Conservation (phyloP, 1,140 invertebrate species). For the Calosoma granatense region DNA sequence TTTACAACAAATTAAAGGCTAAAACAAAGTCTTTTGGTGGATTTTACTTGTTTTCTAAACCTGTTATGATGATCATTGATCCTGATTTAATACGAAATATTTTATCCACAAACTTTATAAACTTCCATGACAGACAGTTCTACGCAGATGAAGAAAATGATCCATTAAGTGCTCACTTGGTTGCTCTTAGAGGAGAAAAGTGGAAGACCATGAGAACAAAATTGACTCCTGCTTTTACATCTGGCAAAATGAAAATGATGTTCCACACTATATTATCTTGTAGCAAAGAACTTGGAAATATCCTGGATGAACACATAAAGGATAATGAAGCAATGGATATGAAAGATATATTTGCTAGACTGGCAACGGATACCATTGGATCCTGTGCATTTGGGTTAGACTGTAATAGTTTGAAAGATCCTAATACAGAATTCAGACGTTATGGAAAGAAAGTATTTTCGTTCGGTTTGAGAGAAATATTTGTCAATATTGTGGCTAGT, state of each 20-base stretch:
- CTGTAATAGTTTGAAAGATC: conserved; percentile 33
- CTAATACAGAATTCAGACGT: conserved; percentile 32
- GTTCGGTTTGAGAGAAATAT: neutral
- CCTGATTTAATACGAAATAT: conserved; percentile 36
- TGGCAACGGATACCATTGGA: neutral
- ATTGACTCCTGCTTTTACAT: conserved; percentile 36
- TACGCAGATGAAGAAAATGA: conserved; percentile 32
- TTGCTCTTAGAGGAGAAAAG: conserved; percentile 29
- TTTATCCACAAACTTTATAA: conserved; percentile 34
- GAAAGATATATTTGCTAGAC: neutral
- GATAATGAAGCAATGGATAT: neutral
- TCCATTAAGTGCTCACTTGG: conserved; percentile 34
- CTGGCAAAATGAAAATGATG: conserved; percentile 35
- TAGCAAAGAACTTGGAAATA: conserved; percentile 14
- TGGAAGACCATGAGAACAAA: conserved; percentile 36
- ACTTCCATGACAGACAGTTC: conserved; percentile 34
- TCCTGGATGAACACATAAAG: conserved; percentile 11
- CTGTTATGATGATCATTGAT: conserved; percentile 26
- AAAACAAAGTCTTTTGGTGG: conserved; percentile 17
- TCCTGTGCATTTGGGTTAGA: conserved; percentile 37
- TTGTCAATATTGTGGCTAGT: neutral
- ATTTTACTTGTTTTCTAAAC: conserved; percentile 13
- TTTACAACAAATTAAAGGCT: conserved; percentile 17
- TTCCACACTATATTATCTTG: conserved; percentile 13
- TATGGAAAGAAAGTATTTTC: conserved; percentile 13